Evolutionary conservation across 2,888 invertebrate species (phyloP), one percentile per base, ranked within the genome.

Genomic region (Drosophila limbata): DNA sequence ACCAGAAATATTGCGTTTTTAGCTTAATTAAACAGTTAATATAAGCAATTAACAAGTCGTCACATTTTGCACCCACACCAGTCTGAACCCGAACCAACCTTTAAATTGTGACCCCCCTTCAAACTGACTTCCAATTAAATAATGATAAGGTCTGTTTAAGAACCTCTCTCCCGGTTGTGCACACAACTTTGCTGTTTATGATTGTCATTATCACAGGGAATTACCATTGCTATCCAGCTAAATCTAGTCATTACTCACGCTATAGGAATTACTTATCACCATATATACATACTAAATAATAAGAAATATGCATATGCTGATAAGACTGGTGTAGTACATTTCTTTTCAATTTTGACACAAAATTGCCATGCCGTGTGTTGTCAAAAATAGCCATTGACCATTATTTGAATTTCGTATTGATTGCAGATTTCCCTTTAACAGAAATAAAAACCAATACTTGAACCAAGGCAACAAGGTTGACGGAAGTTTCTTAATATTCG

Each of bases 201-300:
- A 59, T 71, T 79, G 63, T 66, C 69, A 84, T 87, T 84, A 84
- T 87, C 85, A 52, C 78, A 53, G 78, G 84, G 83, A 84, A 87
- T 82, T 84, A 84, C 82, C 83, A 75, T 79, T 80, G 78, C 79
- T 88, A 84, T 83, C 85, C 83, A 60, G 69, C 78, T 68, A 79
- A 88, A 84, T 81, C 79, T 85, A 69, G 74, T 73, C 76, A 73
- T 85, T 88, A 79, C 80, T 85, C 83, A 88, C 74, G 47, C 56
- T 21, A 47, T 42, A 25, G 6, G 28, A 17, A 17, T 42, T 25
- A 53, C 51, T 44, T 67, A 63, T 68, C 63, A 56, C 57, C 33
- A 17, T 19, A 40, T 55, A 37, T 44, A 40, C 13, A 42, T 37
- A 40, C 15, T 47, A 28, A 37, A 47, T 47, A 57, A 57, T 45